A percentile compares a stretch with the other conserved stretches of the same genome.
These are phyloP conservation scores for Coleophora flavipennella DNA, from an alignment of 2,888 invertebrate species.

Conservation along the genomic window DNA sequence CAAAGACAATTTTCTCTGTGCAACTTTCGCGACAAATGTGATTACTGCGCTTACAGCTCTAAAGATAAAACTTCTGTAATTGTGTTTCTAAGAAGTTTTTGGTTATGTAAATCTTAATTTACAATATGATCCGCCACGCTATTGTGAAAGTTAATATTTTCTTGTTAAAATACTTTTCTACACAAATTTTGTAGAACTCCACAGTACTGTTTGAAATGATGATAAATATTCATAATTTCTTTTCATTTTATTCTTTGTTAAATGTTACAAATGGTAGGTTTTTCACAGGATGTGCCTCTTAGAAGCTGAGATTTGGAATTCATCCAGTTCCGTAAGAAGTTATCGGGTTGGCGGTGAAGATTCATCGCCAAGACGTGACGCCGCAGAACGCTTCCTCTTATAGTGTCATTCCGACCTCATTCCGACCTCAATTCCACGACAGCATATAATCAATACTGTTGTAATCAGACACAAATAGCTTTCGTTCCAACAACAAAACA, in stretches of 20 bases:
- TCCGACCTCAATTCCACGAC: constrained; percentile 9
- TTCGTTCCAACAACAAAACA: constrained; percentile 44
- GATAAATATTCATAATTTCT: not conserved
- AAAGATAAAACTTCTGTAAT: constrained; percentile 62
- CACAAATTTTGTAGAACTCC: not conserved
- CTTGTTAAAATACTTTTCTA: not conserved
- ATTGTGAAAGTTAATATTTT: constrained; percentile 15
- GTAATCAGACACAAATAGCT: constrained; percentile 51
- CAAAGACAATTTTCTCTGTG: constrained; percentile 59
- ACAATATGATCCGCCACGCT: constrained; percentile 32
- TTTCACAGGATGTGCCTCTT: not conserved
- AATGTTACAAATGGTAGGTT: not conserved
- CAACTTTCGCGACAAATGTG: constrained; percentile 55
- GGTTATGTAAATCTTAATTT: constrained; percentile 59
- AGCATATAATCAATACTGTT: constrained; percentile 44
- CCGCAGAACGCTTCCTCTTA: not conserved
- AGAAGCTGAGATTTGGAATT: not conserved
- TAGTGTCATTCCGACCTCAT: constrained; percentile 1
- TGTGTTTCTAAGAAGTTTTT: constrained; percentile 57
- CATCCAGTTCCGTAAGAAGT: not conserved
- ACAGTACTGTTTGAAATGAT: not conserved
- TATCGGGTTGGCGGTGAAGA: not conserved
- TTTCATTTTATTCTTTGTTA: not conserved
- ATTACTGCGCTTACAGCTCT: constrained; percentile 57
- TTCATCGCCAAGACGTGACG: not conserved